phyloP scores from a whole-genome alignment of 2,888 invertebrate genomes.

The Ochropleura plecta region DNA sequence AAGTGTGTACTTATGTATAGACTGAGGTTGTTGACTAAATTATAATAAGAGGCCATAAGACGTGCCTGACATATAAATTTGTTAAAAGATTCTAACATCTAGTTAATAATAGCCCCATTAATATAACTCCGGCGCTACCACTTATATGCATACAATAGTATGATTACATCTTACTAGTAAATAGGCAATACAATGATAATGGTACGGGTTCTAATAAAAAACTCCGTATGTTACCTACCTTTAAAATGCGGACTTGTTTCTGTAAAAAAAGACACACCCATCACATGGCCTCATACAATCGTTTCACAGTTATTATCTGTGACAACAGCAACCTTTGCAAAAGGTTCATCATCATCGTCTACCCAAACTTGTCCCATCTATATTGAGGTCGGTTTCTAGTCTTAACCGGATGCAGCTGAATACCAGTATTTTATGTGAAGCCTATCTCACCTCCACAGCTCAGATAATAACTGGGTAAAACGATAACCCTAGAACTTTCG shows the following conservation, averaged over 20 bases:
- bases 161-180: not conserved
- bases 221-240: not conserved
- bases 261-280: not conserved
- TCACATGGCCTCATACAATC: not conserved
- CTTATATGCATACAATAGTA: slow-evolving; percentile 13
- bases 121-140: not conserved
- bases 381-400: no score
- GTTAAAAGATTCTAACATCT: not conserved
- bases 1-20: not conserved
- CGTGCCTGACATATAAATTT: slow-evolving; percentile 16
- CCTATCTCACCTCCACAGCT: no score
- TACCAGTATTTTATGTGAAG: no score
- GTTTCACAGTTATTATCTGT: not conserved
- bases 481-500: no score
- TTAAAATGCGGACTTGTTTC: not conserved
- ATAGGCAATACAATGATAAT: not conserved
- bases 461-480: no score
- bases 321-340: not conserved
- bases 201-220: not conserved
- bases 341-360: no score
- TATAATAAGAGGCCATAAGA: slow-evolving; percentile 4
- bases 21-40: not conserved
- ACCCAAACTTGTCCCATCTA: no score
- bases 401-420: no score
- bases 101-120: not conserved